Conservation (phyloP, 2,888 invertebrate genomes). For the Cerceris rybyensis region DNA sequence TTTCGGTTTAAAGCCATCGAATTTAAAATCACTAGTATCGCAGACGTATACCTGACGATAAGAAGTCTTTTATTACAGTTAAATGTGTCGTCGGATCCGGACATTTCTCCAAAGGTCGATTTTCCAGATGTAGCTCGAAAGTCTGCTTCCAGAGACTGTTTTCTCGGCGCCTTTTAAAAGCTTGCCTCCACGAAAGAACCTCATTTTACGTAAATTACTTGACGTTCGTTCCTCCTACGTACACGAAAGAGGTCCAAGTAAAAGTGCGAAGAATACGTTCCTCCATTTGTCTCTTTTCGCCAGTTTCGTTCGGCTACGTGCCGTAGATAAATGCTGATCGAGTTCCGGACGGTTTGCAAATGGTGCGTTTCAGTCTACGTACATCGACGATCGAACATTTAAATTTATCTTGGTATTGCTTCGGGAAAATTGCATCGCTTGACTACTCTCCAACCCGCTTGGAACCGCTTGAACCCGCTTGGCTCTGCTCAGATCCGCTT, state of each 20-base stretch:
- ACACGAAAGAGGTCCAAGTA: slow-evolving; percentile 2
- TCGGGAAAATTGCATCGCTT: too few species aligned
- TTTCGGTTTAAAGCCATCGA: too few species aligned
- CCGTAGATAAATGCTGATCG: not conserved
- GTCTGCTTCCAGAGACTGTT: not conserved
- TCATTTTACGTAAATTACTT: slow-evolving; percentile 11
- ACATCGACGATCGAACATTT: too few species aligned
- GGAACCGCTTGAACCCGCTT: too few species aligned
- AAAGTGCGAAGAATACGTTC: not conserved
- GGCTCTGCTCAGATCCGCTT: too few species aligned
- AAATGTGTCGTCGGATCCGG: not conserved
- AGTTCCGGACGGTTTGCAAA: too few species aligned
- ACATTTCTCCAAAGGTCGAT: not conserved
- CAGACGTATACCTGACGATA: not conserved
- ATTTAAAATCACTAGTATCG: too few species aligned
- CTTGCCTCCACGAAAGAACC: slow-evolving; percentile 6
- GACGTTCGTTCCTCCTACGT: slow-evolving; percentile 4
- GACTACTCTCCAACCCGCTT: too few species aligned
- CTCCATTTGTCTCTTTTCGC: not conserved
- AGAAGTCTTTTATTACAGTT: not conserved
- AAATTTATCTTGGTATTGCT: too few species aligned
- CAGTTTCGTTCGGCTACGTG: not conserved
- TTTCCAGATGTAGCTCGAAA: not conserved
- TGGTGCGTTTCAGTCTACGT: too few species aligned
- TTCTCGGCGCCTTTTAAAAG: not conserved